Conservation (phyloP, 2,888 invertebrate species). For the Girardia tigrina region DNA sequence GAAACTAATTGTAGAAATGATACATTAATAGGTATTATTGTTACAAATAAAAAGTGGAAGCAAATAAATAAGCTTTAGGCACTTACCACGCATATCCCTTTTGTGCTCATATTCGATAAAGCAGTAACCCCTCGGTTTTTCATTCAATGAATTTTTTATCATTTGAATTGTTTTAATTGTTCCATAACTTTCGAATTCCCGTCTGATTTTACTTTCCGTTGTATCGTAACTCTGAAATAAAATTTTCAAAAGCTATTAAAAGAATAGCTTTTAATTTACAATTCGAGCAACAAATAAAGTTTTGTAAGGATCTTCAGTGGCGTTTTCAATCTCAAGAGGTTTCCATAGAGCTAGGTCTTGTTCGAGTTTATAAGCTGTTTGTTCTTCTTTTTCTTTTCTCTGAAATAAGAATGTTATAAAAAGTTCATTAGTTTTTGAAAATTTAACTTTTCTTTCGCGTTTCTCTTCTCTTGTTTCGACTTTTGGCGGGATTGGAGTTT, state of each 20-base stretch:
- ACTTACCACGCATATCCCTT: constrained; percentile 98
- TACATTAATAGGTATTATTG: background rate
- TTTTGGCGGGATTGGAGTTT: constrained; percentile 82
- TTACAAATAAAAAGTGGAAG: background rate
- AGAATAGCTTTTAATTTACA: constrained; percentile 56
- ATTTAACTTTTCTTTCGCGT: constrained; percentile 61
- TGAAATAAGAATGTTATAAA: constrained; percentile 41
- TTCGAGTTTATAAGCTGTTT: constrained; percentile 89
- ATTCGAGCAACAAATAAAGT: constrained; percentile 89
- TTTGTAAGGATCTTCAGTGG: constrained; percentile 84
- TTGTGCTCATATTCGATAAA: constrained; percentile 99
- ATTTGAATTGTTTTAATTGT: constrained; percentile 69
- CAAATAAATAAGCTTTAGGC: constrained; percentile 38
- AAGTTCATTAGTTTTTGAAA: constrained; percentile 7
- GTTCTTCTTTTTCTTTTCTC: constrained; percentile 79
- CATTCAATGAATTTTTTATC: constrained; percentile 66
- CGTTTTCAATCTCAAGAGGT: constrained; percentile 64
- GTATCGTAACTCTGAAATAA: constrained; percentile 83
- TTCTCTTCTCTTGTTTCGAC: constrained; percentile 89
- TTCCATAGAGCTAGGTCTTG: constrained; percentile 65
- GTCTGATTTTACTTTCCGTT: constrained; percentile 83
- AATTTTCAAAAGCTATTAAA: constrained; percentile 27
- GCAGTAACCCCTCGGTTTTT: constrained; percentile 91
- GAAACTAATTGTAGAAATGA: background rate
- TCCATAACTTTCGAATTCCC: constrained; percentile 96